A percentile compares a stretch with the other conserved stretches of the same genome.
phyloP scores from a whole-genome alignment of 1,140 invertebrate genomes.

The Planococcus citri region DNA sequence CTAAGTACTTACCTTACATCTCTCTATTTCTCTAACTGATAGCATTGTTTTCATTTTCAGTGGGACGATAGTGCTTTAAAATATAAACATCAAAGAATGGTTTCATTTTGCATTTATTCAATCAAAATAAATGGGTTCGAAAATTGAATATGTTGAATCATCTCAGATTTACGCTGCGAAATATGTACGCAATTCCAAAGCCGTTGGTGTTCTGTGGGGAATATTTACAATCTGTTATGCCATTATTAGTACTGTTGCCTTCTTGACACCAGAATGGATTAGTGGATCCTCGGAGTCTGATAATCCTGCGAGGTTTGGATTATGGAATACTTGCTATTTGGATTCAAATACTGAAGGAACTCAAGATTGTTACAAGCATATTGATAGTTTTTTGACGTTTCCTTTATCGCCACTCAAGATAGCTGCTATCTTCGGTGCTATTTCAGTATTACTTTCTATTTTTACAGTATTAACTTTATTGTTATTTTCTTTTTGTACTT shows the following conservation, averaged over 20 bases:
- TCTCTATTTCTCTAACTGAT: too few species aligned
- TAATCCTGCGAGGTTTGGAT: conserved; percentile 76
- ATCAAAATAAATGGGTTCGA: conserved; percentile 55
- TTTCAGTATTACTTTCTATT: conserved; percentile 70
- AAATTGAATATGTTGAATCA: conserved; percentile 80
- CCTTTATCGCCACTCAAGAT: conserved; percentile 64
- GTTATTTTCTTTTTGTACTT: conserved; percentile 85
- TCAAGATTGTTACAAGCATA: conserved; percentile 64
- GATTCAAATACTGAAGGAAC: conserved; percentile 32
- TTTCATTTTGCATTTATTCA: not conserved
- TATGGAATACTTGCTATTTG: conserved; percentile 72
- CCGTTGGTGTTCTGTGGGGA: conserved; percentile 91
- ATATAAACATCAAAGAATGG: too few species aligned
- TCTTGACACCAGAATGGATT: conserved; percentile 91
- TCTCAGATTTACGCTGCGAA: conserved; percentile 80
- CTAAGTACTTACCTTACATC: too few species aligned
- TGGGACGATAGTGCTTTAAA: too few species aligned
- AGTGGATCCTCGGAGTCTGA: conserved; percentile 58
- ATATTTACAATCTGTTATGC: conserved; percentile 94
- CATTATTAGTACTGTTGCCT: conserved; percentile 86
- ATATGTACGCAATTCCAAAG: conserved; percentile 90
- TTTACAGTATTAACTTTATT: conserved; percentile 77
- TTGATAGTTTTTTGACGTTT: conserved; percentile 73
- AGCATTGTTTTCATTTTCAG: too few species aligned
- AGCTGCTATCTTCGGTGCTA: conserved; percentile 75